Conservation (phyloP, 2,797 vertebrate species). For the Trichosurus vulpecula region DNA sequence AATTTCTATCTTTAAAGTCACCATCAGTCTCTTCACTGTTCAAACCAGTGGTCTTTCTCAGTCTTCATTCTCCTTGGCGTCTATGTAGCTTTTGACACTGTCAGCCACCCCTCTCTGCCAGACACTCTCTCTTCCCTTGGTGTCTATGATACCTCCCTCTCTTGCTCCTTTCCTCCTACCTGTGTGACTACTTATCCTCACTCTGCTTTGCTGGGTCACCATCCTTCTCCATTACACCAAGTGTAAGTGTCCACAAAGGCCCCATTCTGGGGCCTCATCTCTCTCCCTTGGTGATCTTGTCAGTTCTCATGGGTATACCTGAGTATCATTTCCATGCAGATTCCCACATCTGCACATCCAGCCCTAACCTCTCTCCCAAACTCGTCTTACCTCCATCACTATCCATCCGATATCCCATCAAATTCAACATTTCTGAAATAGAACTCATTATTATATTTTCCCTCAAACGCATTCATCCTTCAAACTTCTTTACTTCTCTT, state of each 20-base stretch:
- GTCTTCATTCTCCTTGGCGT: not conserved
- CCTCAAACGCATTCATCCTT: not conserved
- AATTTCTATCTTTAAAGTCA: not conserved
- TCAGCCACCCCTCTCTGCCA: not conserved
- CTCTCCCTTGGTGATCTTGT: not conserved
- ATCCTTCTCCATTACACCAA: not conserved
- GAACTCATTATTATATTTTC: not conserved
- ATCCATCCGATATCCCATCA: not conserved
- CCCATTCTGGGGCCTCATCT: not conserved
- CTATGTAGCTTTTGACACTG: not conserved
- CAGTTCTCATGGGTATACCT: not conserved
- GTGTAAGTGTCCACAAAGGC: not conserved
- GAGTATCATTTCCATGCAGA: not conserved
- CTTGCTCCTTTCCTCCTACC: not conserved
- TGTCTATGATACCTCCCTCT: not conserved
- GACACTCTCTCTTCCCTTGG: not conserved
- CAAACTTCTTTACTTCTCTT: not conserved
- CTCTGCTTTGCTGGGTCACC: not conserved
- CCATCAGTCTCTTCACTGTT: not conserved
- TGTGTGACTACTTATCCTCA: not conserved
- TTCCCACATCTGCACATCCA: not conserved
- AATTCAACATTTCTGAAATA: not conserved
- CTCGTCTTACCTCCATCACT: not conserved
- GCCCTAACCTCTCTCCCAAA: not conserved
- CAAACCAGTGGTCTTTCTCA: not conserved